phyloP scores from a whole-genome alignment of 2,888 invertebrate species.

The Gari tellinella region DNA sequence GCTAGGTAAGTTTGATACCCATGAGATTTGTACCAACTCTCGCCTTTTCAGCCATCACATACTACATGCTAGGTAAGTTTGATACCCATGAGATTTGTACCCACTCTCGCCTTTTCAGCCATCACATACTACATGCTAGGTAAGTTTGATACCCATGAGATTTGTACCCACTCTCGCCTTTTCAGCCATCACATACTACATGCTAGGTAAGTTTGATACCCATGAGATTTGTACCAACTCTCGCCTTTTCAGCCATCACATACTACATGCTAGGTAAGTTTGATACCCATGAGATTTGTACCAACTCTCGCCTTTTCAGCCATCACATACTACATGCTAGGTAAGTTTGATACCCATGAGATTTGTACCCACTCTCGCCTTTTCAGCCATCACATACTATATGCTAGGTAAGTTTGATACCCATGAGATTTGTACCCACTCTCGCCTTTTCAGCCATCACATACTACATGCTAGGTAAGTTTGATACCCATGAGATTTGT shows the following conservation, averaged over 20 bases:
- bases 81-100: constrained; percentile 80
- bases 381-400: constrained; percentile 80
- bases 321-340: constrained; percentile 83
- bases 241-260: constrained; percentile 76
- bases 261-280: constrained; percentile 83
- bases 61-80: constrained; percentile 83
- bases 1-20: constrained; percentile 82
- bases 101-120: constrained; percentile 76
- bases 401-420: constrained; percentile 83
- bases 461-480: constrained; percentile 83
- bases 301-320: constrained; percentile 78
- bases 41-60: constrained; percentile 78
- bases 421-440: constrained; percentile 80
- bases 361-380: constrained; percentile 77
- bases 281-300: constrained; percentile 81
- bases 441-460: constrained; percentile 77
- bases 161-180: constrained; percentile 79
- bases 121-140: constrained; percentile 84
- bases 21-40: constrained; percentile 79
- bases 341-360: constrained; percentile 82
- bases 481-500: constrained; percentile 81
- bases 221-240: constrained; percentile 79
- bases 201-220: constrained; percentile 83
- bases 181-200: constrained; percentile 80
- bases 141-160: constrained; percentile 81